These are phyloP conservation scores for Hypotaenidia okinawae DNA, from an alignment of 2,797 vertebrate genomes.

Conservation along the genomic window DNA sequence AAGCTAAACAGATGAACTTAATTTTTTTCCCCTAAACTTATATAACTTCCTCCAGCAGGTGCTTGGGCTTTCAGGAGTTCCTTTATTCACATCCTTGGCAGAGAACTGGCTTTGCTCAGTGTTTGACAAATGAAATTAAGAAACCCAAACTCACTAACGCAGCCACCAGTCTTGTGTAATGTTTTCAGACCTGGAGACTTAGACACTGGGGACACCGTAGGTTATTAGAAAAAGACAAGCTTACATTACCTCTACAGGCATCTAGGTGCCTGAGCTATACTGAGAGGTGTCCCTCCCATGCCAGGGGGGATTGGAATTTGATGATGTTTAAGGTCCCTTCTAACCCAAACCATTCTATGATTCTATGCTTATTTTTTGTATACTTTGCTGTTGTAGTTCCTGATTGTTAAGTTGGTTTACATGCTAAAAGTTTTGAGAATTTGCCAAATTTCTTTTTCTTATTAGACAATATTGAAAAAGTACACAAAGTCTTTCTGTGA, in stretches of 20 bases:
- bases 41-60: background rate
- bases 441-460: background rate
- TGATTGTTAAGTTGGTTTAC: background rate
- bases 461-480: background rate
- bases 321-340: no score
- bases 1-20: background rate
- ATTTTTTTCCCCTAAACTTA: background rate
- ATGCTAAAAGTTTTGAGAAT: background rate
- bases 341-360: no score
- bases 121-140: background rate
- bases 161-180: background rate
- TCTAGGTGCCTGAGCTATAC: background rate
- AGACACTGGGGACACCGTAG: accelerated
- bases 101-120: background rate
- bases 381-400: background rate
- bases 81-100: background rate
- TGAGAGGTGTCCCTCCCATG: no score
- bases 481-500: background rate
- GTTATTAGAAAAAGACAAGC: background rate
- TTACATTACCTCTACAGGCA: background rate
- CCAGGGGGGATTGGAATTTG: no score
- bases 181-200: background rate
- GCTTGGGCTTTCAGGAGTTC: background rate
- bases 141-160: background rate
- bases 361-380: background rate